phyloP scores from a whole-genome alignment of 2,797 vertebrate genomes.

The Arnoldichthys spilopterus region DNA sequence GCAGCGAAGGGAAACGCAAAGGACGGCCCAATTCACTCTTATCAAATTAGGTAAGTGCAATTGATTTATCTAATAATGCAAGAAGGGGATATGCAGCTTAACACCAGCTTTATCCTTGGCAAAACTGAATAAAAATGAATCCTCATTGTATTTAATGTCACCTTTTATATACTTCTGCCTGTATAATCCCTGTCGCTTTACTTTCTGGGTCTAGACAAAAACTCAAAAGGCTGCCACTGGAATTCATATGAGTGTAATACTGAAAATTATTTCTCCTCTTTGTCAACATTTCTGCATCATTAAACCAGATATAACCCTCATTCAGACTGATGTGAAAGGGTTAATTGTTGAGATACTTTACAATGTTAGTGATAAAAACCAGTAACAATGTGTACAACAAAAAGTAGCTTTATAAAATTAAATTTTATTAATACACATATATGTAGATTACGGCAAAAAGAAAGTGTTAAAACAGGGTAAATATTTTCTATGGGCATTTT shows the following conservation, averaged over 20 bases:
- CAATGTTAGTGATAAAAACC: too few species aligned
- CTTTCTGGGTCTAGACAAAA: constrained; percentile 1
- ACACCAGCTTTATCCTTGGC: constrained; percentile 30
- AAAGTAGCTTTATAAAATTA: too few species aligned
- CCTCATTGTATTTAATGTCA: constrained; percentile 23
- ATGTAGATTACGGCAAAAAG: too few species aligned
- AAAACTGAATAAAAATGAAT: constrained; percentile 30
- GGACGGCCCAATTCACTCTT: constrained; percentile 38
- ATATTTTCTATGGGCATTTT: too few species aligned
- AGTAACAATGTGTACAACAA: too few species aligned
- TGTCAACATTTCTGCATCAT: too few species aligned
- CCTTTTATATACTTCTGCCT: constrained; percentile 5
- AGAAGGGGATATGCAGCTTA: constrained; percentile 43
- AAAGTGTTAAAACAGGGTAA: too few species aligned
- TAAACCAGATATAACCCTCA: too few species aligned
- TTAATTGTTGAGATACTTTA: too few species aligned
- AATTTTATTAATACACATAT: too few species aligned
- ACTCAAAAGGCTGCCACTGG: neutral
- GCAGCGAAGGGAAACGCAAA: constrained; percentile 18
- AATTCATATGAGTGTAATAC: neutral
- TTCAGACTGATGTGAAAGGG: too few species aligned
- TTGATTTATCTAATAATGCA: constrained; percentile 49
- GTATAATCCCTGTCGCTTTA: neutral
- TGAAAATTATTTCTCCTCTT: neutral
- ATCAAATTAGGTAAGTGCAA: constrained; percentile 58